Percentiles rank a stretch among this genome's conserved stretches.
These are phyloP conservation scores for Nerophis ophidion DNA, from an alignment of 2,113 vertebrate species.

Conservation along the genomic window DNA sequence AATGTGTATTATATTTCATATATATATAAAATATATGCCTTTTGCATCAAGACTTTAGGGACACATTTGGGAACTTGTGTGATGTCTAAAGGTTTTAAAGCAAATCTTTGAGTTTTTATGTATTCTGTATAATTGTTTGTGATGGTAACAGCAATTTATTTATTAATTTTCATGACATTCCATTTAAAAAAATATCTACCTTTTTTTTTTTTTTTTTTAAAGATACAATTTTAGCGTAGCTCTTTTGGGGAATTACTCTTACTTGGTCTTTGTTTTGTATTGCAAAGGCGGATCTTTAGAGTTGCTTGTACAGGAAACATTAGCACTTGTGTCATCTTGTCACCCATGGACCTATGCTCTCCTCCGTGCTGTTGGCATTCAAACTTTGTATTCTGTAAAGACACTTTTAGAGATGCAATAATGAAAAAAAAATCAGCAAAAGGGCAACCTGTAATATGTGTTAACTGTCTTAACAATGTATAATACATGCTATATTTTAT, in stretches of 20 bases:
- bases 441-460: slow-evolving; percentile 65
- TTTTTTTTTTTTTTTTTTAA: slow-evolving; percentile 14
- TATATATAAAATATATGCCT: too few relatives aligned
- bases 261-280: slow-evolving; percentile 23
- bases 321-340: slow-evolving; percentile 42
- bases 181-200: neutral
- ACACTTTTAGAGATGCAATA: slow-evolving; percentile 72
- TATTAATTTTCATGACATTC: neutral
- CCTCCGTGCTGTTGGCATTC: slow-evolving; percentile 42
- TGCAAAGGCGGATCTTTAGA: slow-evolving; percentile 21
- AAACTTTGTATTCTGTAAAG: slow-evolving; percentile 41
- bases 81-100: too few relatives aligned
- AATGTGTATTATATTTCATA: too few relatives aligned
- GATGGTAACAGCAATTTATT: neutral
- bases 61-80: too few relatives aligned
- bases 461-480: slow-evolving; percentile 65
- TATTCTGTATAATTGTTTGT: slow-evolving; percentile 43
- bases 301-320: slow-evolving; percentile 33
- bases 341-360: slow-evolving; percentile 48
- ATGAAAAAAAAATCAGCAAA: slow-evolving; percentile 53
- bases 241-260: slow-evolving; percentile 13
- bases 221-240: slow-evolving; percentile 28
- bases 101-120: slow-evolving; percentile 10
- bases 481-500: slow-evolving; percentile 69
- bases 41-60: too few relatives aligned